These are phyloP conservation scores for Melieria crassipennis DNA, from an alignment of 2,888 invertebrate species.

Conservation along the genomic window DNA sequence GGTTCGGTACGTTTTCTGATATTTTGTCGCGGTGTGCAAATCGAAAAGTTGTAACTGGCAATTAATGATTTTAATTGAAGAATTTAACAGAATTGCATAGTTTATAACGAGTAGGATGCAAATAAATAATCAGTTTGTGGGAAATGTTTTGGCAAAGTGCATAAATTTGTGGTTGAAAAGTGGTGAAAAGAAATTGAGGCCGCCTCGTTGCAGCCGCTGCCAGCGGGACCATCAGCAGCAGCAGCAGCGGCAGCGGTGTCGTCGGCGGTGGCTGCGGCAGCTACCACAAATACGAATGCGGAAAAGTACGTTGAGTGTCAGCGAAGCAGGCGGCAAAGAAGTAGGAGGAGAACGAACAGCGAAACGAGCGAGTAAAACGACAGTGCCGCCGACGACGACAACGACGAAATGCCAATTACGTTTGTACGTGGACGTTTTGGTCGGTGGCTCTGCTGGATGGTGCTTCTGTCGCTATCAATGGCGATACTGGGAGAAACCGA, in stretches of 20 bases:
- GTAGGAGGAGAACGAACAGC: conserved; percentile 20
- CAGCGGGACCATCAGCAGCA: conserved; percentile 13
- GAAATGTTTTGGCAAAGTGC: conserved; percentile 16
- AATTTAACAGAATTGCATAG: conserved; percentile 1
- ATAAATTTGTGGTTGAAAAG: conserved; percentile 17
- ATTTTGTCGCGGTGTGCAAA: conserved; percentile 36
- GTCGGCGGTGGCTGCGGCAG: conserved; percentile 5
- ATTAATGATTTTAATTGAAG: conserved; percentile 6
- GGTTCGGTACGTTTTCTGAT: conserved; percentile 53
- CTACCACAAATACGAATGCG: conserved; percentile 34
- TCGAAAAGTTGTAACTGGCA: conserved; percentile 10
- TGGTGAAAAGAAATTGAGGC: conserved; percentile 37
- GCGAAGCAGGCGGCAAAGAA: conserved; percentile 9
- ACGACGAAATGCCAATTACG: conserved; percentile 43
- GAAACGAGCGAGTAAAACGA: not conserved
- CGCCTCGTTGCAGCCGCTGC: conserved; percentile 34
- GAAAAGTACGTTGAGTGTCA: too few species aligned
- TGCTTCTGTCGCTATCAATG: too few species aligned
- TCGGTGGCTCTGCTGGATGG: too few species aligned
- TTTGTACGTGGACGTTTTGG: conserved; percentile 45
- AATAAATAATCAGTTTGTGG: not conserved
- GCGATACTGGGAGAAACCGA: too few species aligned
- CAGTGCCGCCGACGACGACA: conserved; percentile 18
- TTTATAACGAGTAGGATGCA: conserved; percentile 1
- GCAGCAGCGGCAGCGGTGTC: conserved; percentile 3